phyloP scores from a whole-genome alignment of 2,797 vertebrate genomes.

The Sebastes baramenuke region DNA sequence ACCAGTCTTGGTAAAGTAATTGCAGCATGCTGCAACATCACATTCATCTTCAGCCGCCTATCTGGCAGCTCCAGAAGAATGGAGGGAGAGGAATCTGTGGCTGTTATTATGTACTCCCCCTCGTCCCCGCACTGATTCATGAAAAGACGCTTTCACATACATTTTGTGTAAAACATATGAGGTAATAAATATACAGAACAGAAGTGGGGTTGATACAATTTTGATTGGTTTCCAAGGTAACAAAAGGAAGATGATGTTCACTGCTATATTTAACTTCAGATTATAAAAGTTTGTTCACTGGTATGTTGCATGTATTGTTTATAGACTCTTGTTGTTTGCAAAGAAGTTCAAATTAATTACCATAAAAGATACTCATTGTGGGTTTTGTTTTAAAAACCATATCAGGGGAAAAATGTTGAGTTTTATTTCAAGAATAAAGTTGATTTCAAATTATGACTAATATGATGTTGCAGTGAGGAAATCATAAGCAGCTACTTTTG shows the following conservation, averaged over 20 bases:
- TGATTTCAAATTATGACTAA: background rate
- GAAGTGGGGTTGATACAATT: background rate
- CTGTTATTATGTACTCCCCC: conserved; percentile 18
- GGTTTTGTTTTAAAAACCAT: background rate
- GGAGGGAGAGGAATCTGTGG: conserved; percentile 22
- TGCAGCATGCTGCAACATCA: conserved; percentile 1
- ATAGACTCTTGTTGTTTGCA: background rate
- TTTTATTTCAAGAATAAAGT: background rate
- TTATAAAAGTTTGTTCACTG: conserved; percentile 4
- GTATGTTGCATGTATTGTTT: background rate
- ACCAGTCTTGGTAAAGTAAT: conserved; percentile 25
- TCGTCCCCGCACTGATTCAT: conserved; percentile 1
- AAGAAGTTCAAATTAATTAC: background rate
- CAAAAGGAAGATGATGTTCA: background rate
- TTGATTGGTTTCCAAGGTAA: conserved; percentile 44
- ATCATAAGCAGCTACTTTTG: background rate
- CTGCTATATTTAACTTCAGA: background rate
- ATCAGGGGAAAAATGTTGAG: background rate
- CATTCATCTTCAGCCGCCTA: conserved; percentile 51
- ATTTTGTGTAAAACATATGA: conserved; percentile 15
- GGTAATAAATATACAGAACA: conserved; percentile 22
- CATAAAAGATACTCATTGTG: background rate
- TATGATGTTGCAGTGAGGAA: background rate
- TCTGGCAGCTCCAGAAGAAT: conserved; percentile 32
- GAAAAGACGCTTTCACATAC: conserved; percentile 36